A percentile compares a stretch with the other conserved stretches of the same genome.
These are phyloP conservation scores for Linyphia triangularis DNA, from an alignment of 2,888 invertebrate species.

Conservation along the genomic window DNA sequence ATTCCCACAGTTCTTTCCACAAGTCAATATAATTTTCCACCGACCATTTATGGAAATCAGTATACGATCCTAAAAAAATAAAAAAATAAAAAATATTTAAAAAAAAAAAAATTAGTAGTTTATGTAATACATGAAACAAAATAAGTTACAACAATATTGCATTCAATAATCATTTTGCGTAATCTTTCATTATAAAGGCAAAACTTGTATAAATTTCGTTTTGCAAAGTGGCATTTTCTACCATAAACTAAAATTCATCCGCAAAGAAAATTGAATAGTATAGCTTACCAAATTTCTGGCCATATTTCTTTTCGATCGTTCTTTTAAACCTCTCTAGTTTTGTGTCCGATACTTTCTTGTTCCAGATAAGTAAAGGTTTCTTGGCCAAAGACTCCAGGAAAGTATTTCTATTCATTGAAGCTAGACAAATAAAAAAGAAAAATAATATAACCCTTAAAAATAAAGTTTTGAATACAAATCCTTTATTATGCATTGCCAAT, in stretches of 20 bases:
- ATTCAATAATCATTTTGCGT: no score
- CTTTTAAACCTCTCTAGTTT: conserved; percentile 23
- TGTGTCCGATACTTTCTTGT: conserved; percentile 26
- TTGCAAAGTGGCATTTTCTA: no score
- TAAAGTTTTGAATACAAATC: no score
- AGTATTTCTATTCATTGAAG: neutral
- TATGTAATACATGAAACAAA: no score
- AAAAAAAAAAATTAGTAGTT: no score
- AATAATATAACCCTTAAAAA: no score
- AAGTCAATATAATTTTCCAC: conserved; percentile 76
- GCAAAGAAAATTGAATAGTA: neutral
- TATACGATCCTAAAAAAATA: conserved; percentile 76
- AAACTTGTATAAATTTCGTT: no score
- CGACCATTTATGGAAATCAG: conserved; percentile 78
- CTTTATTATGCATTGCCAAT: no score
- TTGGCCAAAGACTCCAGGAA: neutral
- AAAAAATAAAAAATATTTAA: neutral
- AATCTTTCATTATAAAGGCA: no score
- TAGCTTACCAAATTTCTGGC: conserved; percentile 27
- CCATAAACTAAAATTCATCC: no score
- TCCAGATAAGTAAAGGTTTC: neutral
- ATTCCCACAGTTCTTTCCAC: conserved; percentile 78
- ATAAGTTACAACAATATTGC: no score
- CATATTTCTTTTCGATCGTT: conserved; percentile 23
- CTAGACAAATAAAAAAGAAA: no score